Evolutionary conservation across 2,113 vertebrate genomes (phyloP).

Genomic region (Salminus brasiliensis): DNA sequence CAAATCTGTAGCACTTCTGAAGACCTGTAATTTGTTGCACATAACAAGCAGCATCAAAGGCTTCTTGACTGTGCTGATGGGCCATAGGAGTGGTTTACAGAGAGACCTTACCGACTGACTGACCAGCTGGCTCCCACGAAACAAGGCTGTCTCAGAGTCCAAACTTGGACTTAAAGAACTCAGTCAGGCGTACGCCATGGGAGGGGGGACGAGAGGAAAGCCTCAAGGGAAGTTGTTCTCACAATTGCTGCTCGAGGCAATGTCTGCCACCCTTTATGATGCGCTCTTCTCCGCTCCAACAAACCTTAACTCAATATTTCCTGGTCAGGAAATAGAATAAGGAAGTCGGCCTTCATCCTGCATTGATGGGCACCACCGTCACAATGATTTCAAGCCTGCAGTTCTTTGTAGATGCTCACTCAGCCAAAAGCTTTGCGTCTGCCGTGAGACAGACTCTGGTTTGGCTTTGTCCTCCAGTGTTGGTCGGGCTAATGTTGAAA

Average conservation of each 20-base stretch:
- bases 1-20: constrained; percentile 58
- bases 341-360: constrained; percentile 68
- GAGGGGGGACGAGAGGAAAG: background rate
- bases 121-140: constrained; percentile 14
- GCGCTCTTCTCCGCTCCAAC: constrained; percentile 56
- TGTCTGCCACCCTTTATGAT: constrained; percentile 31
- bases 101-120: constrained; percentile 9
- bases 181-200: background rate
- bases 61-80: constrained; percentile 14
- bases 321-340: constrained; percentile 72
- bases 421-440: constrained; percentile 54
- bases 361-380: constrained; percentile 69
- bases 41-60: constrained; percentile 65
- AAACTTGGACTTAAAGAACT: background rate
- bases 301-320: constrained; percentile 71
- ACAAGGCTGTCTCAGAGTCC: constrained; percentile 35
- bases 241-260: constrained; percentile 35
- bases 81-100: constrained; percentile 36
- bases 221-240: constrained; percentile 9
- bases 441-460: constrained; percentile 68
- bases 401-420: constrained; percentile 42
- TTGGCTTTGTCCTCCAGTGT: constrained; percentile 66
- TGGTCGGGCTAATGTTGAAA: constrained; percentile 73
- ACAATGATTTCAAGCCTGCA: constrained; percentile 66
- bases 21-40: constrained; percentile 63